phyloP scores from a whole-genome alignment of 2,113 vertebrate genomes.

The Danio rerio region GRCz12tu NC_133185.1:34210001-34210500 shows the following conservation, averaged over 20 bases:
- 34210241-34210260: slow-evolving; percentile 6
- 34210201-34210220: slow-evolving; percentile 1
- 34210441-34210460: slow-evolving; percentile 4
- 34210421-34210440: neutral
- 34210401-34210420: neutral
- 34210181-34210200: neutral
- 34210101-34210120: neutral
- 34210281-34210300: slow-evolving; percentile 23
- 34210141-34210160: neutral
- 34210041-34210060: slow-evolving; percentile 6
- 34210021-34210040: neutral
- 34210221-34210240: neutral
- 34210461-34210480: slow-evolving; percentile 21
- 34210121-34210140: neutral
- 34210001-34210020: neutral
- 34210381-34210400: slow-evolving; percentile 21
- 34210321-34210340: slow-evolving; percentile 41
- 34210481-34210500: slow-evolving; percentile 31
- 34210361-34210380: slow-evolving; percentile 27
- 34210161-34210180: slow-evolving; percentile 31
- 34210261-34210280: neutral
- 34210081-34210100: neutral
- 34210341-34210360: slow-evolving; percentile 8
- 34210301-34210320: slow-evolving; percentile 53
- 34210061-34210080: slow-evolving; percentile 30